Base-by-base conservation (phyloP, 2,797 vertebrate genomes). In the Lepus oiostolus region DNA sequence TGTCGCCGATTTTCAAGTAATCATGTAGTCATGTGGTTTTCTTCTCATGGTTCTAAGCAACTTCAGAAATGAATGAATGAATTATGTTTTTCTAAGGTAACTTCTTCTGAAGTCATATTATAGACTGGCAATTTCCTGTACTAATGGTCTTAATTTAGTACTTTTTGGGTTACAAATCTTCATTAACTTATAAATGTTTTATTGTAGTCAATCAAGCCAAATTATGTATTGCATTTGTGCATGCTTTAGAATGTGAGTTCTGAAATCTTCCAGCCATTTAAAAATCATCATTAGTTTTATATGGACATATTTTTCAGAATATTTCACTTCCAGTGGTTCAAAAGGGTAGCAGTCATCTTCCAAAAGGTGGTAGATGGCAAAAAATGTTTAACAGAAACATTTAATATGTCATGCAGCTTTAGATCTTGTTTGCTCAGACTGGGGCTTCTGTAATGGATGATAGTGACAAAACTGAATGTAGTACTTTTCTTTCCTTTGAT, bases 121-220 rank as follows among this genome's bases (percentile, higher is more conserved):
- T 42, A 47, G 42, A 47, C 42, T 47, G 42, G 42, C 9, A 47
- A 85, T 72, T 86, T 86, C 11, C 11, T 91, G 30, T 91, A 16
- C 32, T 93, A 52, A 17, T 67, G 76, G 76, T 75, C 10, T 47
- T 54, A 75, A 17, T 71, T 94, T 50, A 92, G 50, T 32, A 85
- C 17, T 87, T 2, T 12, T 85, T 22, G 30, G 88, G 12, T 74
- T 70, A 54, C 38, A 14, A 80, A 13, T 54, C 60, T 75, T 72
- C 67, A 80, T 67, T 71, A 90, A 85, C 24, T 81, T 81, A 86
- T 58, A 88, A 90, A 68, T 90, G 30, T 62, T 90, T 68, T 74
- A 5, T 32, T 60, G 94, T 13, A 54, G 24, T 52, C 58, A 85
- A 35, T 83, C 19, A 54, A 85, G 3, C 22, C 88, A 71, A 84